These are phyloP conservation scores for Apotomis capreana DNA, from an alignment of 2,888 invertebrate genomes.

Conservation along the genomic window DNA sequence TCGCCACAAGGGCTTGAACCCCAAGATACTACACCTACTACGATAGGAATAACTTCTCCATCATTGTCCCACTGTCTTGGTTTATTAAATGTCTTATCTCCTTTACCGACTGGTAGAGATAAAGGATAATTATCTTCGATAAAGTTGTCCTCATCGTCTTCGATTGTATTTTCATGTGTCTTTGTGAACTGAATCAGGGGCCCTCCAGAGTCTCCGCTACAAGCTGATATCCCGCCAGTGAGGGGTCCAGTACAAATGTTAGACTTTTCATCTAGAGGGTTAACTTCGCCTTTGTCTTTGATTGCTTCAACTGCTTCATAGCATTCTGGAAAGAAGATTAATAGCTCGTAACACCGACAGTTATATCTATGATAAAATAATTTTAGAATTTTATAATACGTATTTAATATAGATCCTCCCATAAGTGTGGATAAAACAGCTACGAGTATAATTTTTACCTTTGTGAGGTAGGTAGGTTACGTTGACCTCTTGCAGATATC, in stretches of 20 bases:
- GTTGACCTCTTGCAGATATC: conserved; percentile 72
- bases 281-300: conserved; percentile 62
- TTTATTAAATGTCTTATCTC: conserved; percentile 43
- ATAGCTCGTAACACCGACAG: neutral
- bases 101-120: conserved; percentile 29
- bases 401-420: too few relatives aligned
- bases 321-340: conserved; percentile 65
- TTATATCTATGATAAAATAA: too few relatives aligned
- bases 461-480: conserved; percentile 67
- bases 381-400: too few relatives aligned
- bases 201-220: conserved; percentile 83
- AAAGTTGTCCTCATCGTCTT: conserved; percentile 44
- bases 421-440: neutral
- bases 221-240: conserved; percentile 77
- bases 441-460: conserved; percentile 54
- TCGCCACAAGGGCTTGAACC: conserved; percentile 80
- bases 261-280: conserved; percentile 69
- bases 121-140: conserved; percentile 37
- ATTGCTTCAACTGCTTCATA: conserved; percentile 66
- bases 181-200: conserved; percentile 68
- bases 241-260: conserved; percentile 83
- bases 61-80: conserved; percentile 41
- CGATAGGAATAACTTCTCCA: conserved; percentile 51
- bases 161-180: conserved; percentile 40
- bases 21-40: conserved; percentile 84